Percentiles rank a stretch among this genome's conserved stretches.
Conservation (phyloP, 1,140 invertebrate species). For the Neomicropteryx cornuta region DNA sequence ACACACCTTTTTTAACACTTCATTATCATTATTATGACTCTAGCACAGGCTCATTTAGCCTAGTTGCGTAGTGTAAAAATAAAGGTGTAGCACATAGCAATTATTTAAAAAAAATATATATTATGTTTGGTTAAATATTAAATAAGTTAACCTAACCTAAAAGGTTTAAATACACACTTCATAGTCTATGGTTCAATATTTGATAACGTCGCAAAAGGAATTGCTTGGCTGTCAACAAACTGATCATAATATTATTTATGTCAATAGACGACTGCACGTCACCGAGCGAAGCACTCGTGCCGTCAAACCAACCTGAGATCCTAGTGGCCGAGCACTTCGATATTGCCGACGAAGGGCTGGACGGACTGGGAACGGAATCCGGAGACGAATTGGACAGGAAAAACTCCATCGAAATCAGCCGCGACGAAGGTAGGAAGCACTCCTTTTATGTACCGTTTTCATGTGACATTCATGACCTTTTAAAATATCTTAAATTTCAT, state of each 20-base stretch:
- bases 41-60: no score
- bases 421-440: constrained; percentile 28
- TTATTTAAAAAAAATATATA: no score
- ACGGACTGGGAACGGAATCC: constrained; percentile 29
- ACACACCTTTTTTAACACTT: no score
- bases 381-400: constrained; percentile 33
- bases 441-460: constrained; percentile 7
- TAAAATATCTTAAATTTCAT: constrained; percentile 15
- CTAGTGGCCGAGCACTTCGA: constrained; percentile 19
- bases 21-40: no score
- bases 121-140: no score
- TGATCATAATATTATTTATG: background rate
- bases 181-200: no score
- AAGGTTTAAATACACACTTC: no score
- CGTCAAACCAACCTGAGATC: constrained; percentile 1
- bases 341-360: constrained; percentile 31
- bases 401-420: constrained; percentile 32
- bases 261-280: background rate
- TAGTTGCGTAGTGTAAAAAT: no score
- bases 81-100: no score
- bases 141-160: no score
- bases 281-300: background rate
- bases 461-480: background rate
- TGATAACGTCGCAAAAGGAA: constrained; percentile 2
- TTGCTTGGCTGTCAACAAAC: background rate